Evolutionary conservation across 2,888 invertebrate species (phyloP).

Genomic region (Doris montereyensis): DNA sequence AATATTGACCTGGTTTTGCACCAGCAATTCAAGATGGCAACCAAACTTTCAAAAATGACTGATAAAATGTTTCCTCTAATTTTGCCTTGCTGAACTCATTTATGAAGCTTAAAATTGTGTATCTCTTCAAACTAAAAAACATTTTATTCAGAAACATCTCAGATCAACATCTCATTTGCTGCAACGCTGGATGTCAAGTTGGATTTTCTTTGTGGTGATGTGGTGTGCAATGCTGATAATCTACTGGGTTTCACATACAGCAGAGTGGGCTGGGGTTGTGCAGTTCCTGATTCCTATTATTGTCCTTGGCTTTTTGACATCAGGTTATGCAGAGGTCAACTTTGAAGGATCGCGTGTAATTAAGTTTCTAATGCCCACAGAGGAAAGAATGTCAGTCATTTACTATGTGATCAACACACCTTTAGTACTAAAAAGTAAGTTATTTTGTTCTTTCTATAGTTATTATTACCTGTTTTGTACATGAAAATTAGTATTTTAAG

Average conservation of each 20-base stretch:
- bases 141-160: constrained; percentile 70
- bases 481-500: too few relatives aligned
- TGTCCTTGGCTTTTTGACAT: constrained; percentile 70
- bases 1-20: too few relatives aligned
- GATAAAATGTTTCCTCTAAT: not conserved
- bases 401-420: constrained; percentile 25
- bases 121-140: too few relatives aligned
- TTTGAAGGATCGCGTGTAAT: constrained; percentile 72
- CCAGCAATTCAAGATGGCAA: too few relatives aligned
- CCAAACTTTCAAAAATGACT: not conserved
- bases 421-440: constrained; percentile 5
- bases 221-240: constrained; percentile 69
- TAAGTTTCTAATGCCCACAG: constrained; percentile 46
- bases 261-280: constrained; percentile 66
- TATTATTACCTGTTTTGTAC: too few relatives aligned
- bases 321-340: constrained; percentile 74
- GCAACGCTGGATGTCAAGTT: constrained; percentile 73
- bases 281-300: constrained; percentile 72
- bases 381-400: constrained; percentile 34
- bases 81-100: too few relatives aligned
- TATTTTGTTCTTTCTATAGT: not conserved
- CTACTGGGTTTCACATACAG: constrained; percentile 70
- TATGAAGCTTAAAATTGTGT: too few relatives aligned
- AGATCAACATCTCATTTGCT: constrained; percentile 70
- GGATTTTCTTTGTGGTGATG: constrained; percentile 68